A percentile compares a stretch with the other conserved stretches of the same genome.
Evolutionary conservation across 2,113 vertebrate species (phyloP).

Genomic region (Oryzias melastigma): DNA sequence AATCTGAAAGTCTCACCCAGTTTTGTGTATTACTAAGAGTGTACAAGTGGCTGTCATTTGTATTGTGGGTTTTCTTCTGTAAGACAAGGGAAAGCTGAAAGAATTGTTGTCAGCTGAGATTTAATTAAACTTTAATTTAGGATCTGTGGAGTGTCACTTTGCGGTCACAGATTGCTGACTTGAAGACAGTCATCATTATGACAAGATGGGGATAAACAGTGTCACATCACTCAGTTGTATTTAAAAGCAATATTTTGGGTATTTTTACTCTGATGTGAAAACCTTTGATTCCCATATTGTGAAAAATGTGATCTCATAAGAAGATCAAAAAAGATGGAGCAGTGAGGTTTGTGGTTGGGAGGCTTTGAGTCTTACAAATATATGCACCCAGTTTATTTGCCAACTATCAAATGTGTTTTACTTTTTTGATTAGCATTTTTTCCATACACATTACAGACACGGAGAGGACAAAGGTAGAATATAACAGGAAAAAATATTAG

Average conservation of each 20-base stretch:
- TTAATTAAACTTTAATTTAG: slow-evolving; percentile 16
- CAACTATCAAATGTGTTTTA: no score
- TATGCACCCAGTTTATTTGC: no score
- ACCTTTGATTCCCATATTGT: no score
- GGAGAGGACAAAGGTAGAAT: no score
- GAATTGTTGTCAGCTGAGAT: neutral
- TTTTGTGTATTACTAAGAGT: slow-evolving; percentile 1
- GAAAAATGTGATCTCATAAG: no score
- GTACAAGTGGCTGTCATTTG: neutral
- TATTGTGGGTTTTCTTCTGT: neutral
- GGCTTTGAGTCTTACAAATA: no score
- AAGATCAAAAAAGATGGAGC: no score
- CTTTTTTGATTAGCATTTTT: no score
- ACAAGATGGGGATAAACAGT: neutral
- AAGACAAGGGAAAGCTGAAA: slow-evolving; percentile 1
- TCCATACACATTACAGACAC: no score
- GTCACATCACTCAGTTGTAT: neutral
- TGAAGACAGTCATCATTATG: neutral
- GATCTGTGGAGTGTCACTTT: slow-evolving; percentile 19
- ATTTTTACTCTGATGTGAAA: no score
- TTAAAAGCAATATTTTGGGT: neutral
- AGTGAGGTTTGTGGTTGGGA: no score
- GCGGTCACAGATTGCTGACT: slow-evolving; percentile 14
- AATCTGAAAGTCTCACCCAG: neutral
- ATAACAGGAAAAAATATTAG: no score